Evolutionary conservation across 2,888 invertebrate species (phyloP), one percentile per base, ranked within the genome.

Genomic region (Catocala fraxini): DNA sequence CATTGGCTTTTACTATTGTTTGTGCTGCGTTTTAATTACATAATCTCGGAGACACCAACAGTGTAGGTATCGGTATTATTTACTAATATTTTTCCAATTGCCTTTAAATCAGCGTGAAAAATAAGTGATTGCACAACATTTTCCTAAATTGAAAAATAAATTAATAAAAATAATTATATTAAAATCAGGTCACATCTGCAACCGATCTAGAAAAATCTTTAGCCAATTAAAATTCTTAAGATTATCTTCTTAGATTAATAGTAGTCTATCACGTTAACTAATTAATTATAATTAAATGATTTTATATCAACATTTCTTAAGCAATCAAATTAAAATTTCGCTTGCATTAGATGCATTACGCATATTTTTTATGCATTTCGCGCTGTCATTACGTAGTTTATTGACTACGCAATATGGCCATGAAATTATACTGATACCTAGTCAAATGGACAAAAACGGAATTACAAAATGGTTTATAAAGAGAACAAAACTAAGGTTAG

Each of bases 21-120:
- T 63, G 84, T 87, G 86, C 71, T 76, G 58, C 73, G 71, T 71
- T 75, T 65, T 58, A 71, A 74, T 82, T 82, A 78, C 73, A 75
- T 82, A 82, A 81, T 53, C 56, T 72, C 59, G 65, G 68, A 70
- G 47, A 67, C 66, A 68, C 61, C 66, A 75, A 66, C 60, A 70
- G 56, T 74, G 75, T 78, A 78, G 77, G 79, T 81, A 80, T 64
- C 56, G 46, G 59, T 65, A 51, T 68, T 71, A 67, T 71, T 73
- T 71, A 62, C 65, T 55, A 39, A 55, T 34, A 12, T 35, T 33
- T n/a, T 51, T 13, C 7, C 12, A 51, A 39, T 65, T 61, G 48
- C 42, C 34, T 61, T 10, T 42, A 45, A 6, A 59, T 45, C 43
- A 53, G 11, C 59, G 45, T 39, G 35, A 39, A 39, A 10, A 51